Base-by-base conservation (phyloP, 2,113 vertebrate species). In the Thryonomys swinderianus region DNA sequence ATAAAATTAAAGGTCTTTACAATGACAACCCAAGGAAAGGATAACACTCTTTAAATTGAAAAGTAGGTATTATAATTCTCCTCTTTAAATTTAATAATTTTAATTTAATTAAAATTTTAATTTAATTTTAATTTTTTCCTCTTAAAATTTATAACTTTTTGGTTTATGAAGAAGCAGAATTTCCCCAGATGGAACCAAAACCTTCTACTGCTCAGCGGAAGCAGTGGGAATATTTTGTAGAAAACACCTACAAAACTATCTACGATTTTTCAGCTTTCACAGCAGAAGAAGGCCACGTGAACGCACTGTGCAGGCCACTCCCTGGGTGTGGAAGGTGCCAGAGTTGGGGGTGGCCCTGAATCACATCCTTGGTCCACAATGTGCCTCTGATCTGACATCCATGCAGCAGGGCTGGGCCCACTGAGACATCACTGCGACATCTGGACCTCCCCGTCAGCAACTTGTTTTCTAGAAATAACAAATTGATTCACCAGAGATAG, bases 381-480 rank as follows among this genome's bases (percentile, higher is more conserved):
- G 2, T 14, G 8, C 18, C 53, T 61, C 25, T 84, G 12, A 57
- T 37, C 20, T 4, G 4, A 3, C 10, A n/a, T n/a, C 32, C 48
- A 8, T 20, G 18, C 14, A 30, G 34, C 0, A 3, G n/a, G 10
- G 13, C 20, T 23, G 27, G 0, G 3, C 12, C 7, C 12, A 21
- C 17, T 3, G 16, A 2, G 9, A 0, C 27, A 21, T 76, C 17
- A 25, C 14, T 4, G 5, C 1, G 55, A 0, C 34, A 27, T 37
- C 34, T 32, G 67, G 17, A 37, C 14, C 51, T 16, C 32, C 32
- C 79, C 10, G 21, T n/a, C n/a, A n/a, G 17, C 0, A 5, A 13
- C 21, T 25, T 40, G 12, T 27, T n/a, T 62, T 76, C 51, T 62
- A n/a, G 20, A 57, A 27, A 84, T 74, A 62, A 62, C n/a, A 73